Evolutionary conservation across 2,113 vertebrate species (phyloP).

Genomic region (Alligator mississippiensis): DNA sequence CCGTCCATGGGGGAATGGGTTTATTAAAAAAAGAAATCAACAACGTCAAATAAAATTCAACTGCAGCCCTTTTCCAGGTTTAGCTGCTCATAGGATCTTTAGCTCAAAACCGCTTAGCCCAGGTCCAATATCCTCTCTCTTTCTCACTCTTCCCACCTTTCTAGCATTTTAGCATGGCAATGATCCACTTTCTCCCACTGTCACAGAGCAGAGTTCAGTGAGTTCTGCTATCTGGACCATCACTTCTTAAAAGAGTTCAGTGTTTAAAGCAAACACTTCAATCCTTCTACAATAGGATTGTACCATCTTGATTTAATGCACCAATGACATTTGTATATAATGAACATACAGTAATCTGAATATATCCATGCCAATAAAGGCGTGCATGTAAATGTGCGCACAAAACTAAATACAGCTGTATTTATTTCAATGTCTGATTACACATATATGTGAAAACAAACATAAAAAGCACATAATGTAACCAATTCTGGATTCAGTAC

Average conservation of each 20-base stretch:
- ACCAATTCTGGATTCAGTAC: not conserved
- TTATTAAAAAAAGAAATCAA: not conserved
- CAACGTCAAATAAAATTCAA: not conserved
- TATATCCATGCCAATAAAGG: not conserved
- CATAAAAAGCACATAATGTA: not conserved
- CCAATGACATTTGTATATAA: not conserved
- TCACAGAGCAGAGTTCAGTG: fast-evolving
- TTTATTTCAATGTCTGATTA: not conserved
- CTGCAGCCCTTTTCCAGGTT: too few species aligned
- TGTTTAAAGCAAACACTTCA: fast-evolving
- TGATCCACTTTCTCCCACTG: fast-evolving
- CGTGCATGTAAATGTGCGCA: not conserved
- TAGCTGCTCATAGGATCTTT: fast-evolving
- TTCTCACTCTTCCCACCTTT: not conserved
- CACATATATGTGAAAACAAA: not conserved
- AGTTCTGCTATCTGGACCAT: not conserved
- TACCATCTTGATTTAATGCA: not conserved
- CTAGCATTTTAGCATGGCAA: not conserved
- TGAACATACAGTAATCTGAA: not conserved
- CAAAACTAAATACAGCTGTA: not conserved
- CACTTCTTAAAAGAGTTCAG: not conserved
- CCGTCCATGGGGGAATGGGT: not conserved
- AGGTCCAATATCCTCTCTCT: not conserved
- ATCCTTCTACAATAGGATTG: not conserved
- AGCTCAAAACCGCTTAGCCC: not conserved